Evolutionary conservation across 2,113 vertebrate species (phyloP).

Genomic region (Platichthys stellatus): DNA sequence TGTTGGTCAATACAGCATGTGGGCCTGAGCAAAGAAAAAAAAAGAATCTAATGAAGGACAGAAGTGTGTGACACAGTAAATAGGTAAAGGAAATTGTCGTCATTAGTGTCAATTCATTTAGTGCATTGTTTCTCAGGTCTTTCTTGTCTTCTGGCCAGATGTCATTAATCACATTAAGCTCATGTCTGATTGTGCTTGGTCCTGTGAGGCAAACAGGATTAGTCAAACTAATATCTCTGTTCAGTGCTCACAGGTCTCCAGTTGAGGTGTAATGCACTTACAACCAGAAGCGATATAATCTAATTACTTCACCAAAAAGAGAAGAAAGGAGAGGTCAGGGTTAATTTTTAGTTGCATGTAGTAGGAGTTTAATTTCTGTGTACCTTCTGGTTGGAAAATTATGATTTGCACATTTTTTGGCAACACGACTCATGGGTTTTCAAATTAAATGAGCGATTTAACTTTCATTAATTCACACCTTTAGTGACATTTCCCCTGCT

Average conservation of each 20-base stretch:
- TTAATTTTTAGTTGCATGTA: background rate
- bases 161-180: slow-evolving; percentile 13
- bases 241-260: slow-evolving; percentile 15
- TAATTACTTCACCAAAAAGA: background rate
- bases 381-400: background rate
- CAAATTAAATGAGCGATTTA: background rate
- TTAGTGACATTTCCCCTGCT: background rate
- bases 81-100: background rate
- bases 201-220: slow-evolving; percentile 15
- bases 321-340: background rate
- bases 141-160: background rate
- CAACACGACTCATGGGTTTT: background rate
- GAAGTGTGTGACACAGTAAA: background rate
- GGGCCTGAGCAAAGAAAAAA: too few relatives aligned
- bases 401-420: background rate
- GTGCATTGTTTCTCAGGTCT: background rate
- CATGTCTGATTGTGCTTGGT: background rate
- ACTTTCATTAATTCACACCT: too few relatives aligned
- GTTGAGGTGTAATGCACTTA: slow-evolving; percentile 21
- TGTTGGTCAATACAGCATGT: background rate
- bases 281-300: background rate
- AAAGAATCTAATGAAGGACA: too few relatives aligned
- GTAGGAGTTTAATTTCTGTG: background rate
- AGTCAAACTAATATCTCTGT: background rate
- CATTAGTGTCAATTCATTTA: background rate